A percentile compares a stretch with the other conserved stretches of the same genome.
These are phyloP conservation scores for Andrena cerasifolii DNA, from an alignment of 1,140 invertebrate species.

Conservation along the genomic window DNA sequence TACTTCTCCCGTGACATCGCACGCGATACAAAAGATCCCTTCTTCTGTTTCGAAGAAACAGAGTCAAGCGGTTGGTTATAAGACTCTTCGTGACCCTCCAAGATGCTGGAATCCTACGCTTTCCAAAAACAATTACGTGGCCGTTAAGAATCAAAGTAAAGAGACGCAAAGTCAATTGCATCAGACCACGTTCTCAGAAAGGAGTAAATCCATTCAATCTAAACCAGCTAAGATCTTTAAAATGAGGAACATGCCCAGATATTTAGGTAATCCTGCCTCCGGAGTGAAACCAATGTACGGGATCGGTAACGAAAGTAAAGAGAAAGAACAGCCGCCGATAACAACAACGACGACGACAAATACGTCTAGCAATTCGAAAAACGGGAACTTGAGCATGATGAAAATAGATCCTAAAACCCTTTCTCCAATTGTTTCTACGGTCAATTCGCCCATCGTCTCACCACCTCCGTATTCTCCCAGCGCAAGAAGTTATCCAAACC, in stretches of 20 bases:
- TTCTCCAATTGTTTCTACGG: slow-evolving; percentile 80
- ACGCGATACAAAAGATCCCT: slow-evolving; percentile 59
- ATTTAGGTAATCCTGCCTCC: slow-evolving; percentile 84
- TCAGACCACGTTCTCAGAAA: slow-evolving; percentile 55
- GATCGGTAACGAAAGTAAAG: slow-evolving; percentile 73
- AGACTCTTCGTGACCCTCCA: slow-evolving; percentile 83
- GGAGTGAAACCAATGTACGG: slow-evolving; percentile 85
- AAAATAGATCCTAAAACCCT: slow-evolving; percentile 86
- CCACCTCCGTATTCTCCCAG: slow-evolving; percentile 81
- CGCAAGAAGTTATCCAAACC: slow-evolving; percentile 78
- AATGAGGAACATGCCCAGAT: slow-evolving; percentile 84
- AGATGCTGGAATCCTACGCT: slow-evolving; percentile 85
- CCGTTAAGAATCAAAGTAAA: slow-evolving; percentile 77
- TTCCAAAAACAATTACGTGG: slow-evolving; percentile 81
- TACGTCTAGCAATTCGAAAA: slow-evolving; percentile 68
- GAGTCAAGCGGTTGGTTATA: slow-evolving; percentile 81
- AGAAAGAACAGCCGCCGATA: slow-evolving; percentile 71
- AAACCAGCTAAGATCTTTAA: slow-evolving; percentile 85
- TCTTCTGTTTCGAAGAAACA: slow-evolving; percentile 66
- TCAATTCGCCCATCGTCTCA: slow-evolving; percentile 74
- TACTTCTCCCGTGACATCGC: slow-evolving; percentile 42
- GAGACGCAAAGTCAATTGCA: slow-evolving; percentile 49
- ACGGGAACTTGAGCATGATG: slow-evolving; percentile 78
- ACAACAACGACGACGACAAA: slow-evolving; percentile 54
- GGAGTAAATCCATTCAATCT: slow-evolving; percentile 73